phyloP scores from a whole-genome alignment of 2,797 vertebrate genomes.

The Cygnus olor region DNA sequence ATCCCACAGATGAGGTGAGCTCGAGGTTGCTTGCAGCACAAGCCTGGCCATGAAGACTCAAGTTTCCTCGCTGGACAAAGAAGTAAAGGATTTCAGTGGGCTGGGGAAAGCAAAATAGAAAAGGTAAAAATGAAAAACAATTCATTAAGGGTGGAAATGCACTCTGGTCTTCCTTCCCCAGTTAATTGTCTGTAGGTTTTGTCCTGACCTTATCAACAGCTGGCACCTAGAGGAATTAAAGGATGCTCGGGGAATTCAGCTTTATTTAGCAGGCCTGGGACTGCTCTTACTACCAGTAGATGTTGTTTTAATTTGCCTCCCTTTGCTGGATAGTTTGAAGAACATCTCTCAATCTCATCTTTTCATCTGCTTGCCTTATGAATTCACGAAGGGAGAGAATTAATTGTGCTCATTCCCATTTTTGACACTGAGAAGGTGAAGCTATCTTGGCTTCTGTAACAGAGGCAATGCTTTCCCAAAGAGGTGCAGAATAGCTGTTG shows the following conservation, averaged over 20 bases:
- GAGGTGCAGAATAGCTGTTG: neutral
- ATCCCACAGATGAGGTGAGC: neutral
- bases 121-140: neutral
- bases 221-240: neutral
- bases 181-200: neutral
- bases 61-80: neutral
- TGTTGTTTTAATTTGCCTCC: slow-evolving; percentile 9
- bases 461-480: neutral
- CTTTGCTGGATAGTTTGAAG: neutral
- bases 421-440: neutral
- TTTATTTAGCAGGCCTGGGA: neutral
- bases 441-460: neutral
- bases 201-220: slow-evolving; percentile 30
- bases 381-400: neutral
- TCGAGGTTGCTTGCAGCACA: neutral
- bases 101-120: neutral
- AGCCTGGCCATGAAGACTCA: fast-evolving
- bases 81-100: neutral
- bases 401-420: neutral
- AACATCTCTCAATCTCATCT: neutral
- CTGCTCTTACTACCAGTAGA: neutral
- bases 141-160: neutral
- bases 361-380: neutral
- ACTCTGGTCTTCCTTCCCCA: neutral
- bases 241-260: slow-evolving; percentile 35